phyloP scores from a whole-genome alignment of 2,888 invertebrate genomes.

The Idaea straminata region DNA sequence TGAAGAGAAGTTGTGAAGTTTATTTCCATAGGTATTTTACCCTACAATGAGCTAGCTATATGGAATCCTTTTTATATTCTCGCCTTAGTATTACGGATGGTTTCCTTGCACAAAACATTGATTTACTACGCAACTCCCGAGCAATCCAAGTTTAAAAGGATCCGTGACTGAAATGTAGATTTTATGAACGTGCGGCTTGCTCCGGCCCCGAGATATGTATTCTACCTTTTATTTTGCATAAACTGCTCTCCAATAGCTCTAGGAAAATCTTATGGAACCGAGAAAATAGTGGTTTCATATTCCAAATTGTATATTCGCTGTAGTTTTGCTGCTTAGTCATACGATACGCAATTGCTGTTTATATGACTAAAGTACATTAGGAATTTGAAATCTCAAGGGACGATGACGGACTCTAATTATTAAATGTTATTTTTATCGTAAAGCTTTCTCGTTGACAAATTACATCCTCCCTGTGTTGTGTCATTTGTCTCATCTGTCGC shows the following conservation, averaged over 20 bases:
- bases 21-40: not conserved
- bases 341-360: not conserved
- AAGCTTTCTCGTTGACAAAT: conserved; percentile 2
- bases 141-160: not conserved
- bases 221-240: conserved; percentile 1
- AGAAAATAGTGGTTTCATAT: not conserved
- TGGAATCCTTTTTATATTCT: not conserved
- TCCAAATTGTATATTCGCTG: not conserved
- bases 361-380: not conserved
- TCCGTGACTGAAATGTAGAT: conserved; percentile 1
- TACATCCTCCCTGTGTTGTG: conserved; percentile 3
- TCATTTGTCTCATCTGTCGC: conserved; percentile 5
- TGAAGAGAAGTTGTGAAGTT: not conserved
- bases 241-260: not conserved
- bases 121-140: not conserved
- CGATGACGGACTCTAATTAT: not conserved
- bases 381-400: not conserved
- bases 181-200: not conserved
- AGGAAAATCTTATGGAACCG: not conserved
- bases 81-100: not conserved
- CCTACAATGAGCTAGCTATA: not conserved
- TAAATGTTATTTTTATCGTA: conserved; percentile 2
- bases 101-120: not conserved
- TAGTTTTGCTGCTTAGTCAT: not conserved
- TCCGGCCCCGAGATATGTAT: not conserved